Evolutionary conservation across 2,888 invertebrate species (phyloP).

Genomic region (Drosophila subsilvestris): DNA sequence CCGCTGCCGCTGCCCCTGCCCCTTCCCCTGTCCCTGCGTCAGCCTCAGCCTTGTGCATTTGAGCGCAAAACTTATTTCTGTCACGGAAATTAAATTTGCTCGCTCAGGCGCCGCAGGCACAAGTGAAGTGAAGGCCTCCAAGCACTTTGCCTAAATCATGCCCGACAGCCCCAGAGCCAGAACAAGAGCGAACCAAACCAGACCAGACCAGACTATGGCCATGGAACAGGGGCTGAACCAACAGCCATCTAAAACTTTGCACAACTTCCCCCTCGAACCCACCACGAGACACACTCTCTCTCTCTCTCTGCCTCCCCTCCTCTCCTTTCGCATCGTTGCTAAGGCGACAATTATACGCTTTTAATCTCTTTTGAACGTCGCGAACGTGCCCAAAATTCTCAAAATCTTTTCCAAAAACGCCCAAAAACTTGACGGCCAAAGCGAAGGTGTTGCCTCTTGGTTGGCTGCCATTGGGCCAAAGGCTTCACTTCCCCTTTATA

Average conservation of each 20-base stretch:
- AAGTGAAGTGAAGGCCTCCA: slow-evolving; percentile 59
- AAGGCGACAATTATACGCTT: slow-evolving; percentile 81
- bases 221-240: slow-evolving; percentile 1
- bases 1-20: not conserved
- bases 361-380: slow-evolving; percentile 80
- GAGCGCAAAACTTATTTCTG: slow-evolving; percentile 80
- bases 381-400: slow-evolving; percentile 78
- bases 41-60: slow-evolving; percentile 65
- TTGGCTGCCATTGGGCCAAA: slow-evolving; percentile 3
- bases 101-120: slow-evolving; percentile 61
- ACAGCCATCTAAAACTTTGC: slow-evolving; percentile 59
- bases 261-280: slow-evolving; percentile 53
- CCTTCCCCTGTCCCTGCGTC: not conserved
- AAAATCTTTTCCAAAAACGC: slow-evolving; percentile 63
- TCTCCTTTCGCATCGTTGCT: slow-evolving; percentile 47
- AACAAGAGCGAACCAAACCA: slow-evolving; percentile 2
- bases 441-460: slow-evolving; percentile 3
- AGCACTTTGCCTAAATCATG: slow-evolving; percentile 75
- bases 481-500: slow-evolving; percentile 18
- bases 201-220: not conserved
- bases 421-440: slow-evolving; percentile 34
- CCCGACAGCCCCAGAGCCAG: slow-evolving; percentile 61
- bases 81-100: slow-evolving; percentile 80
- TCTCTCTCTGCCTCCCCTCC: slow-evolving; percentile 1
- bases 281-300: slow-evolving; percentile 1